Evolutionary conservation across 2,113 vertebrate species (phyloP).

Genomic region (Zosterops pallidus): DNA sequence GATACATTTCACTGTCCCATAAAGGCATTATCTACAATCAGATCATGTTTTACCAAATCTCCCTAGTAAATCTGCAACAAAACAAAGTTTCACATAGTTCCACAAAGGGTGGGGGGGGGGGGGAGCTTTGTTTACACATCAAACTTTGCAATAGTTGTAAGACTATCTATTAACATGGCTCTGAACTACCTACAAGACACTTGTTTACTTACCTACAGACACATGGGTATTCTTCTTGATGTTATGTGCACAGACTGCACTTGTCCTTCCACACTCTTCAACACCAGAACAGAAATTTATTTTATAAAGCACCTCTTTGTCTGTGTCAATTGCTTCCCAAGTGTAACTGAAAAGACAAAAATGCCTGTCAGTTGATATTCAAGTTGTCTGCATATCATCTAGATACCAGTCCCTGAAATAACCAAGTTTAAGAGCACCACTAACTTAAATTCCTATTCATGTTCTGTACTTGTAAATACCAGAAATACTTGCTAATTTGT

Average conservation of each 20-base stretch:
- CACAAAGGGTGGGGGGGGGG: neutral
- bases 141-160: neutral
- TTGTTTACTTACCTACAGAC: constrained; percentile 86
- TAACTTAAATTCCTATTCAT: neutral
- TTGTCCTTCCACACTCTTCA: constrained; percentile 66
- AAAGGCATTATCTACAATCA: neutral
- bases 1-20: neutral
- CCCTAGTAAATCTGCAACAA: neutral
- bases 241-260: constrained; percentile 80
- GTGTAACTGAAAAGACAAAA: constrained; percentile 79
- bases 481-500: neutral
- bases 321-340: constrained; percentile 88
- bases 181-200: neutral
- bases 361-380: neutral
- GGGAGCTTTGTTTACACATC: neutral
- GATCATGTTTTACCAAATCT: neutral
- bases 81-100: neutral
- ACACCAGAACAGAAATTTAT: constrained; percentile 79
- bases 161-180: neutral
- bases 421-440: neutral
- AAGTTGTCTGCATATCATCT: neutral
- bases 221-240: neutral
- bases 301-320: constrained; percentile 80
- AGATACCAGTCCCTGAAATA: neutral
- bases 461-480: neutral